Conservation (phyloP, 2,797 vertebrate genomes). For the Muraenolepis orangiensis region DNA sequence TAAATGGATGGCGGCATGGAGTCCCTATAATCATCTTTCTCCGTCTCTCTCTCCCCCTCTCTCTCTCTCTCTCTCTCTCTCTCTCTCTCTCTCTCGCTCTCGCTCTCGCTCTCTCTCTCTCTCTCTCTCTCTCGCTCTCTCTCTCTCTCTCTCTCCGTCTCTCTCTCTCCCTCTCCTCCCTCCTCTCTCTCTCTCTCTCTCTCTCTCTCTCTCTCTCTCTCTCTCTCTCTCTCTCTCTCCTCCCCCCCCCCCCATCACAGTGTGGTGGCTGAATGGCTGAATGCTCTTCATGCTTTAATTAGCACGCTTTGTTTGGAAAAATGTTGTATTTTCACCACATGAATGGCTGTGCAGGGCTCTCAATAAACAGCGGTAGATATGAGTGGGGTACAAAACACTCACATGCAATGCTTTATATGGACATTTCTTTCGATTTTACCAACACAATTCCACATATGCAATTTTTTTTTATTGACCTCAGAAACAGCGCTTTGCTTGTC, state of each 20-base stretch:
- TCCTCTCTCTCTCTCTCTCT: no score
- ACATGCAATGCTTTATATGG: not conserved
- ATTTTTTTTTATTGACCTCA: not conserved
- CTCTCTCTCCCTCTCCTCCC: no score
- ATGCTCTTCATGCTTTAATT: not conserved
- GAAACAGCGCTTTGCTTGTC: no score
- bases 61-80: not conserved
- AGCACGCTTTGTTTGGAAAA: not conserved
- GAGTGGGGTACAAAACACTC: not conserved
- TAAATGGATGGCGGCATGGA: not conserved
- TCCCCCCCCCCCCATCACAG: not conserved
- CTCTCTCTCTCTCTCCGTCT: no score
- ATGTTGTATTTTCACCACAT: not conserved
- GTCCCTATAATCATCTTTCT: not conserved
- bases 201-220: not conserved
- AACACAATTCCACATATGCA: not conserved
- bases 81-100: not conserved
- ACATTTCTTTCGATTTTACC: not conserved
- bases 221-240: no score
- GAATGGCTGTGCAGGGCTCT: not conserved
- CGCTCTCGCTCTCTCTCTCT: no score
- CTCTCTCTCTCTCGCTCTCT: no score
- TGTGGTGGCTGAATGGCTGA: not conserved
- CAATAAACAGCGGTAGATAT: not conserved
- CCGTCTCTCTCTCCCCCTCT: not conserved